phyloP scores from a whole-genome alignment of 2,797 vertebrate species.

The Ciconia nigra region DNA sequence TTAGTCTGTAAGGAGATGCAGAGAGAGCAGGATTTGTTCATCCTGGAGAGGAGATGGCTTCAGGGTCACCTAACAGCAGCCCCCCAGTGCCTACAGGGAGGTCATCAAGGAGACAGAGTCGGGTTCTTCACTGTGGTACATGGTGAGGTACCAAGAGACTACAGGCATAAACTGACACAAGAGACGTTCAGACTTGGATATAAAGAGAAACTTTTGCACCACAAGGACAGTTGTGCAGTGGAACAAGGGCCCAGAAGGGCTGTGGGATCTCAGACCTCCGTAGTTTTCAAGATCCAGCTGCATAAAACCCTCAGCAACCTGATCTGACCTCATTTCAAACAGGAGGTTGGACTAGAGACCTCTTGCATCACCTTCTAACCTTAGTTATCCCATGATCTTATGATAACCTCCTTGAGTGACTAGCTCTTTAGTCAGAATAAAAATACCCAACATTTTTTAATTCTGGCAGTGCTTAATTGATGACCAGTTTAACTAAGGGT shows the following conservation, averaged over 20 bases:
- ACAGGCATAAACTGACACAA: not conserved
- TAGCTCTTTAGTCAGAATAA: not conserved
- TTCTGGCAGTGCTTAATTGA: not conserved
- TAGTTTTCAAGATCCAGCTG: not conserved
- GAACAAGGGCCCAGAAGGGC: not conserved
- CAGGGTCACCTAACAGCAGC: not conserved
- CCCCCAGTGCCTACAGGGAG: not conserved
- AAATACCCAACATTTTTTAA: not conserved
- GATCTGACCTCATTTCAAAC: not conserved
- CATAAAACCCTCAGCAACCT: not conserved
- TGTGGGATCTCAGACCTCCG: not conserved
- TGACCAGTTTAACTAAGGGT: not conserved
- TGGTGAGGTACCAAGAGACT: not conserved
- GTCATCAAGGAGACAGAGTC: not conserved
- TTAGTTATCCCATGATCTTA: not conserved
- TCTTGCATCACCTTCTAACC: not conserved
- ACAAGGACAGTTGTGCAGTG: too few species aligned
- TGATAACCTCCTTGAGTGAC: not conserved
- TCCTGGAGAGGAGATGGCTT: not conserved
- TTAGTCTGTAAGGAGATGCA: not conserved
- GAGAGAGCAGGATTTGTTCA: not conserved
- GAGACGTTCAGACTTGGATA: not conserved
- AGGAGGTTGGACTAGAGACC: not conserved
- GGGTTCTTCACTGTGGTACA: not conserved
- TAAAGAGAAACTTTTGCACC: not conserved